Percentiles rank a stretch among this genome's conserved stretches.
These are phyloP conservation scores for Oryzias javanicus DNA, from an alignment of 2,113 vertebrate genomes.

Conservation along the genomic window DNA sequence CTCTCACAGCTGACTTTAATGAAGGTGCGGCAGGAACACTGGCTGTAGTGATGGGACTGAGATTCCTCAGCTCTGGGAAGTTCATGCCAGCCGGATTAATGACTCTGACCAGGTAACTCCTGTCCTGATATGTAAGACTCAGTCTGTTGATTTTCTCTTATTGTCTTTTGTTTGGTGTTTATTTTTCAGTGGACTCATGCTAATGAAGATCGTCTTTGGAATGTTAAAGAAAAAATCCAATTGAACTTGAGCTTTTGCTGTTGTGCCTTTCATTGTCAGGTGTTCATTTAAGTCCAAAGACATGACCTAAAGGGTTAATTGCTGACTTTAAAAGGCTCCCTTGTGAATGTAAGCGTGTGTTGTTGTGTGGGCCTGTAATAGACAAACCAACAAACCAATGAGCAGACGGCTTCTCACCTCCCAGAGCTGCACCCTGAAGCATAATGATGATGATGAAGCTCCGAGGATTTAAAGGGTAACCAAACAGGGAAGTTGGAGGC, in stretches of 20 bases:
- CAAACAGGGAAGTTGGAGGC: too few species aligned
- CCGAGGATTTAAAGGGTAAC: too few species aligned
- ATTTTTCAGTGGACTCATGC: constrained; percentile 82
- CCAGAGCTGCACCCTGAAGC: too few species aligned
- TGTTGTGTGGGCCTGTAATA: too few species aligned
- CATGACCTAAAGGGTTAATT: too few species aligned
- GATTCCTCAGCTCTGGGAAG: constrained; percentile 88
- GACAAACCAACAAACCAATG: too few species aligned
- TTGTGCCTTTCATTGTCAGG: too few species aligned
- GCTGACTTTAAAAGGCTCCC: too few species aligned
- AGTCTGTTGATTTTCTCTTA: background rate
- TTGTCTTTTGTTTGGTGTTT: background rate
- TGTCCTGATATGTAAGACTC: background rate
- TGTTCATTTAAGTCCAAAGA: too few species aligned
- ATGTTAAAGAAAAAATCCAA: constrained; percentile 59
- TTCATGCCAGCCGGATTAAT: constrained; percentile 93
- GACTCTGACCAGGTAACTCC: constrained; percentile 81
- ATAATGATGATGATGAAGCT: too few species aligned
- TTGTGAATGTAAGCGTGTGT: too few species aligned
- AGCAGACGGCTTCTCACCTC: too few species aligned
- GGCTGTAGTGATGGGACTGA: constrained; percentile 85
- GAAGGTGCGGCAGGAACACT: constrained; percentile 85
- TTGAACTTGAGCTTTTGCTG: constrained; percentile 19
- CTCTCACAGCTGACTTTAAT: background rate
- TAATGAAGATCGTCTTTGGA: constrained; percentile 77